A percentile compares a stretch with the other conserved stretches of the same genome.
These are phyloP conservation scores for Aselliscus stoliczkanus DNA, from an alignment of 2,797 vertebrate species.

Conservation along the genomic window DNA sequence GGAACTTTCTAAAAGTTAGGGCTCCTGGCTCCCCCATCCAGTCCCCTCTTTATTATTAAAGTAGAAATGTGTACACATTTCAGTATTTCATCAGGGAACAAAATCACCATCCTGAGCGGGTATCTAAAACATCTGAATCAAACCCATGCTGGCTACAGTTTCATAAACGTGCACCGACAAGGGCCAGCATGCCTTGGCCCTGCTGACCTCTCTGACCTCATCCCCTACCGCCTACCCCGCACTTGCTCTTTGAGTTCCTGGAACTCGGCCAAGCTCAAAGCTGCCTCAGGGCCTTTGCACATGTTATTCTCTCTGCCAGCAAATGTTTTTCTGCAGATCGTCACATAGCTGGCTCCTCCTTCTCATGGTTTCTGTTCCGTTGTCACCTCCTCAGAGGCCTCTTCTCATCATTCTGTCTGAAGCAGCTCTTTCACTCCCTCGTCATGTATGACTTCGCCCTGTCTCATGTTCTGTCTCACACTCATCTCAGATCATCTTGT, in stretches of 20 bases:
- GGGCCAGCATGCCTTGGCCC: background rate
- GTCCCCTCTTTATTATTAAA: background rate
- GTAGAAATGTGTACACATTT: background rate
- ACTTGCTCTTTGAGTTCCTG: background rate
- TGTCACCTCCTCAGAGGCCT: background rate
- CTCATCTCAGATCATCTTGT: background rate
- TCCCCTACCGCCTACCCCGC: too few relatives aligned
- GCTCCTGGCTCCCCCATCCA: too few relatives aligned
- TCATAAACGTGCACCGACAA: accelerated
- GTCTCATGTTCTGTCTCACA: accelerated
- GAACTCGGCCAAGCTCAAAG: background rate
- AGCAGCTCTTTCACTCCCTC: background rate
- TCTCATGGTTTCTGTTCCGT: background rate
- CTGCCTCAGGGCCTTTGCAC: background rate
- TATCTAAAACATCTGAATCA: background rate
- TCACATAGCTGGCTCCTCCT: background rate
- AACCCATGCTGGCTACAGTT: background rate
- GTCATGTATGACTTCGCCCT: background rate
- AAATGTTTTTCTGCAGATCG: background rate
- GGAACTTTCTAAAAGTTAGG: background rate
- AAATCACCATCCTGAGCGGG: background rate
- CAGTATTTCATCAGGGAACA: background rate
- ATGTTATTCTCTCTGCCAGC: background rate
- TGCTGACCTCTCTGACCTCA: background rate
- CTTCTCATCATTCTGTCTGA: background rate